Percentiles rank a stretch among this genome's conserved stretches.
Evolutionary conservation across 37 sponge, comb jelly and placozoan genomes (phyloP).

Genomic region (Theonella swinhoei): DNA sequence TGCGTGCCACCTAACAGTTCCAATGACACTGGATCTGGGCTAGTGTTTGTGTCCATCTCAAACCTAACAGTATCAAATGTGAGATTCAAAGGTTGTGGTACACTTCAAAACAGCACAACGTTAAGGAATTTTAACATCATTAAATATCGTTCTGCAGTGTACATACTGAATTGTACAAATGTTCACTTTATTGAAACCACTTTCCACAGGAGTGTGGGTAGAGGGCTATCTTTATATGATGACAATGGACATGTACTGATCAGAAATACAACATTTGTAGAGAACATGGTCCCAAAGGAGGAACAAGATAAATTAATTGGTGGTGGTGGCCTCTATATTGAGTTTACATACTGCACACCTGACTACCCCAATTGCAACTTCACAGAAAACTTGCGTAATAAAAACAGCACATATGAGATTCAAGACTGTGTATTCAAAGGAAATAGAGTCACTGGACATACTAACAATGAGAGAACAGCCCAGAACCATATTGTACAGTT

Average conservation of each 20-base stretch:
- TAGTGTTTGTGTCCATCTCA: background rate
- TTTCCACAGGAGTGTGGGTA: slow-evolving; percentile 5
- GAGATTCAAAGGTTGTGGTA: background rate
- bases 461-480: background rate
- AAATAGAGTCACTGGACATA: background rate
- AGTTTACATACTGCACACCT: slow-evolving; percentile 15
- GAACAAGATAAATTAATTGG: background rate
- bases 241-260: slow-evolving; percentile 1
- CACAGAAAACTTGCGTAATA: background rate
- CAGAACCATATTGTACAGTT: background rate
- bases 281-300: background rate
- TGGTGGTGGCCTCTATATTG: slow-evolving; percentile 32
- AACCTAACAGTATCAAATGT: background rate
- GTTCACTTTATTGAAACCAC: background rate
- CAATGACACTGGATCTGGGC: background rate
- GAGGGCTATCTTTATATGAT: slow-evolving; percentile 17
- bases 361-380: background rate
- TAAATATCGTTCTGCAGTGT: slow-evolving; percentile 13
- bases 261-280: background rate
- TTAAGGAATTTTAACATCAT: background rate
- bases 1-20: background rate
- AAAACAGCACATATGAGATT: background rate
- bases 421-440: background rate
- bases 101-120: background rate
- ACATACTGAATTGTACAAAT: slow-evolving; percentile 10